Evolutionary conservation across 2,113 vertebrate genomes (phyloP).

Genomic region (Felis catus): DNA sequence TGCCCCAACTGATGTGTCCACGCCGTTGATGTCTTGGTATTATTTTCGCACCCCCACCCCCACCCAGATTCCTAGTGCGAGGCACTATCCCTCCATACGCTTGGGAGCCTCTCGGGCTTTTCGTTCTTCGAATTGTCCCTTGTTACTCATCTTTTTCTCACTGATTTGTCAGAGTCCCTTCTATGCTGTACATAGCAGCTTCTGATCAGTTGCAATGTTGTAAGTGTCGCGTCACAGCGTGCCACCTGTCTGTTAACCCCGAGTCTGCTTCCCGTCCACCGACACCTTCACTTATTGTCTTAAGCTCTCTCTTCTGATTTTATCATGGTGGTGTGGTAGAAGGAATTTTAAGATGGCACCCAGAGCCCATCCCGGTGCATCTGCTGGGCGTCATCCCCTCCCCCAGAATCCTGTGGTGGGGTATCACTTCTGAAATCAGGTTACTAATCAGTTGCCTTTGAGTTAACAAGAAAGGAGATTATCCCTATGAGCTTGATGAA

Average conservation of each 20-base stretch:
- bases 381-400: accelerated
- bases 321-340: accelerated
- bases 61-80: not conserved
- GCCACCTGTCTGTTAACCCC: too few species aligned
- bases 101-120: accelerated
- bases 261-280: not conserved
- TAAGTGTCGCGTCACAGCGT: accelerated
- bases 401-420: accelerated
- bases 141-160: accelerated
- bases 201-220: accelerated
- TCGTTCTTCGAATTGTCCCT: not conserved
- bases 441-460: not conserved
- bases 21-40: not conserved
- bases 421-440: not conserved
- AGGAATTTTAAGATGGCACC: too few species aligned
- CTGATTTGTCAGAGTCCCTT: not conserved
- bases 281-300: accelerated
- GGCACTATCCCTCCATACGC: accelerated
- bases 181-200: accelerated
- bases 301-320: not conserved
- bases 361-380: too few species aligned
- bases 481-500: too few species aligned
- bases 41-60: not conserved
- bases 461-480: not conserved
- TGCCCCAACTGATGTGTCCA: not conserved